Conservation (phyloP, 1,140 invertebrate genomes). For the Drosophila subobscura region DNA sequence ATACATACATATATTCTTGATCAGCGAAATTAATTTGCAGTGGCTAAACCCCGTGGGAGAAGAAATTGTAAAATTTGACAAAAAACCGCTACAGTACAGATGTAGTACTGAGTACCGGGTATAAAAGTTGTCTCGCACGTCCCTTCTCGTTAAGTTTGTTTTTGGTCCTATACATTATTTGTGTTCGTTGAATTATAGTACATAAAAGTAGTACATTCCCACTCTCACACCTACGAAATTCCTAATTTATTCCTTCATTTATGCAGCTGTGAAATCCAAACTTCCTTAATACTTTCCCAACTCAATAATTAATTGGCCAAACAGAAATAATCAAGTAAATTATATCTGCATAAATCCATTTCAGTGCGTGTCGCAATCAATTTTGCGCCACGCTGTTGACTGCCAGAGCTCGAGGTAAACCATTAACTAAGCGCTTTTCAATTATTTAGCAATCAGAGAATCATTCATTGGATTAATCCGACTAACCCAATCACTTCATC, state of each 20-base stretch:
- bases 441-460: constrained; percentile 38
- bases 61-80: too few species aligned
- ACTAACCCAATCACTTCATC: constrained; percentile 30
- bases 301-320: neutral
- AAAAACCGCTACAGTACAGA: too few species aligned
- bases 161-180: too few species aligned
- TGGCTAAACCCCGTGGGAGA: too few species aligned
- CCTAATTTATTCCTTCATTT: neutral
- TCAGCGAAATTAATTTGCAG: too few species aligned
- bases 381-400: constrained; percentile 1
- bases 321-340: constrained; percentile 16
- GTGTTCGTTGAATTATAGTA: too few species aligned
- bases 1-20: too few species aligned
- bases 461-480: constrained; percentile 31
- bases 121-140: too few species aligned
- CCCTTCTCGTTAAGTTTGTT: too few species aligned
- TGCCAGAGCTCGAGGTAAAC: neutral
- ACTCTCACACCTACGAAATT: neutral
- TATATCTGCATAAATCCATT: constrained; percentile 31
- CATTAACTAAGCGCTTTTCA: constrained; percentile 42
- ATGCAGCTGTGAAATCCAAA: neutral
- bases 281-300: neutral
- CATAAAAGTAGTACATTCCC: too few species aligned
- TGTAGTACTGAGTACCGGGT: too few species aligned
- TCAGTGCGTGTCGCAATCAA: constrained; percentile 32